Evolutionary conservation across 1,140 invertebrate species (phyloP).

Genomic region (Macrobrachium rosenbergii): DNA sequence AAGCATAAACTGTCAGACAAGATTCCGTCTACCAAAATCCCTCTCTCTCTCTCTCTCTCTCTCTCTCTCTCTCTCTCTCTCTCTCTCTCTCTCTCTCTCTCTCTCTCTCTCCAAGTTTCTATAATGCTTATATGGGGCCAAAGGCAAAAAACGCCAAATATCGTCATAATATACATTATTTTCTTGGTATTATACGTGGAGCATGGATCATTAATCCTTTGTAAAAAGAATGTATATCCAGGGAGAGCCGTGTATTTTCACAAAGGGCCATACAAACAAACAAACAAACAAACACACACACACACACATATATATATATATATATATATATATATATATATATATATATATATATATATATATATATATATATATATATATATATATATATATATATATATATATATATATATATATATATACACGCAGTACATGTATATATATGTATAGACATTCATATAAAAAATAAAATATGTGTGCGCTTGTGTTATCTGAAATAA

Average conservation of each 20-base stretch:
- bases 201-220: not conserved
- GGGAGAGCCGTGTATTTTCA: not conserved
- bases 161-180: not conserved
- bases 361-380: conserved; percentile 13
- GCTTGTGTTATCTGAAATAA: too few relatives aligned
- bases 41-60: too few relatives aligned
- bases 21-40: too few relatives aligned
- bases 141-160: too few relatives aligned
- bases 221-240: not conserved
- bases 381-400: conserved; percentile 24
- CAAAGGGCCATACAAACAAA: not conserved
- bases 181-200: too few relatives aligned
- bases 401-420: conserved; percentile 27
- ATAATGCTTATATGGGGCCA: not conserved
- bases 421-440: not conserved
- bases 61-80: too few relatives aligned
- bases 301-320: not conserved
- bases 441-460: not conserved
- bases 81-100: too few relatives aligned
- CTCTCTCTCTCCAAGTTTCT: too few relatives aligned
- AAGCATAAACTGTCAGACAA: too few relatives aligned
- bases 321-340: not conserved
- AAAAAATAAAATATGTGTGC: not conserved
- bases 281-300: not conserved
- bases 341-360: conserved; percentile 2